A percentile compares a stretch with the other conserved stretches of the same genome.
Conservation (phyloP, 1,140 invertebrate species). For the Euwallacea fornicatus region DNA sequence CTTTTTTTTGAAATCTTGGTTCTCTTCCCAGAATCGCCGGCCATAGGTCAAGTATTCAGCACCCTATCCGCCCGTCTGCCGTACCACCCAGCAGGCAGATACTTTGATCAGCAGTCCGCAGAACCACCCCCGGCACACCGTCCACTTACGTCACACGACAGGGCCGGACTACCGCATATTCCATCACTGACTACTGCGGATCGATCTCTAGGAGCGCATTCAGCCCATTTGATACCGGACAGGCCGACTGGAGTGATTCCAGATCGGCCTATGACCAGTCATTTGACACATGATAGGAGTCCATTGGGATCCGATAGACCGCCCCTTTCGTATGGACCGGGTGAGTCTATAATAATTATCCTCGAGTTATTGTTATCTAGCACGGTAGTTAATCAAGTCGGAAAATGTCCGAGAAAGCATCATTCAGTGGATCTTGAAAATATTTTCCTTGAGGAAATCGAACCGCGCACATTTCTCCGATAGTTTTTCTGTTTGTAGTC, state of each 20-base stretch:
- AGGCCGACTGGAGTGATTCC: slow-evolving; percentile 23
- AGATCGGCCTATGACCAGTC: slow-evolving; percentile 29
- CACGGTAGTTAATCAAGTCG: background rate
- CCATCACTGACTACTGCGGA: slow-evolving; percentile 47
- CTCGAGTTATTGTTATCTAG: too few relatives aligned
- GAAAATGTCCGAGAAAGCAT: too few relatives aligned
- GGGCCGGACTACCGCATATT: slow-evolving; percentile 53
- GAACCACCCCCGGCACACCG: slow-evolving; percentile 68
- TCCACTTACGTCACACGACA: slow-evolving; percentile 55
- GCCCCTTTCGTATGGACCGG: slow-evolving; percentile 32
- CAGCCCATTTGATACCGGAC: slow-evolving; percentile 32
- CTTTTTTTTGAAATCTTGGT: too few relatives aligned
- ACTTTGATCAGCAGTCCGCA: slow-evolving; percentile 45
- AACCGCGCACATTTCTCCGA: too few relatives aligned
- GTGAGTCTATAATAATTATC: slow-evolving; percentile 26
- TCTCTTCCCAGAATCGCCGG: slow-evolving; percentile 63
- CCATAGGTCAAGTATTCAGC: slow-evolving; percentile 68
- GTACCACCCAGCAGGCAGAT: slow-evolving; percentile 40
- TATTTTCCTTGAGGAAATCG: too few relatives aligned
- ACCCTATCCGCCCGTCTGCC: slow-evolving; percentile 30
- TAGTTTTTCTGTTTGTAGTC: too few relatives aligned
- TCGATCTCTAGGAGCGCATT: slow-evolving; percentile 50
- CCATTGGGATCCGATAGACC: slow-evolving; percentile 37
- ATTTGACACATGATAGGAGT: slow-evolving; percentile 27
- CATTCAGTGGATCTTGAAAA: too few relatives aligned